phyloP scores from a whole-genome alignment of 2,888 invertebrate species.

The Microplitis manilae region DNA sequence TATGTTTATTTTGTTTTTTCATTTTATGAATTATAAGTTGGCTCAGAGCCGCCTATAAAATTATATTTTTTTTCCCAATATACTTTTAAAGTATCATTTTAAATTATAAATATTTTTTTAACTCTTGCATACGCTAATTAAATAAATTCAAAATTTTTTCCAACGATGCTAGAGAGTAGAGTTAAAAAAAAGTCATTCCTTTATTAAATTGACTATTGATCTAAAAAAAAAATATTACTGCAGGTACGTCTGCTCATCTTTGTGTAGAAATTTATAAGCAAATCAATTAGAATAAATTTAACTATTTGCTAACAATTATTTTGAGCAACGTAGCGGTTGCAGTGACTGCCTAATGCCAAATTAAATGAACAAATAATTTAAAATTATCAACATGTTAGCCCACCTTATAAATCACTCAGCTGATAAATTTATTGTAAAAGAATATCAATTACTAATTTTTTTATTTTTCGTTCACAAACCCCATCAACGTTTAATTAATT shows the following conservation, averaged over 20 bases:
- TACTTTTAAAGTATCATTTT: not conserved
- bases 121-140: not conserved
- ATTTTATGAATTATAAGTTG: not conserved
- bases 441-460: slow-evolving; percentile 19
- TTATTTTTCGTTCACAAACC: slow-evolving; percentile 16
- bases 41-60: not conserved
- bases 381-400: slow-evolving; percentile 18
- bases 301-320: slow-evolving; percentile 34
- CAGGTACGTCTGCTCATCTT: not conserved
- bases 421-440: slow-evolving; percentile 12
- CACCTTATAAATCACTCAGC: slow-evolving; percentile 4
- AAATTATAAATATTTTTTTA: not conserved
- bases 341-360: slow-evolving; percentile 69
- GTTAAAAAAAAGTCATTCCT: slow-evolving; percentile 16
- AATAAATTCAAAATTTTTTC: not conserved
- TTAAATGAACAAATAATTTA: slow-evolving; percentile 49
- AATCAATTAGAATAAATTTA: slow-evolving; percentile 24
- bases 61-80: not conserved
- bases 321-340: slow-evolving; percentile 54
- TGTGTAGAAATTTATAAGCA: not conserved
- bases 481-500: slow-evolving; percentile 13
- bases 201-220: slow-evolving; percentile 16
- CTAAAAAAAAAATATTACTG: slow-evolving; percentile 5
- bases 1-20: not conserved
- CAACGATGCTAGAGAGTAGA: not conserved